Conservation (phyloP, 1,140 invertebrate genomes). For the Trichonephila clavipes region DNA sequence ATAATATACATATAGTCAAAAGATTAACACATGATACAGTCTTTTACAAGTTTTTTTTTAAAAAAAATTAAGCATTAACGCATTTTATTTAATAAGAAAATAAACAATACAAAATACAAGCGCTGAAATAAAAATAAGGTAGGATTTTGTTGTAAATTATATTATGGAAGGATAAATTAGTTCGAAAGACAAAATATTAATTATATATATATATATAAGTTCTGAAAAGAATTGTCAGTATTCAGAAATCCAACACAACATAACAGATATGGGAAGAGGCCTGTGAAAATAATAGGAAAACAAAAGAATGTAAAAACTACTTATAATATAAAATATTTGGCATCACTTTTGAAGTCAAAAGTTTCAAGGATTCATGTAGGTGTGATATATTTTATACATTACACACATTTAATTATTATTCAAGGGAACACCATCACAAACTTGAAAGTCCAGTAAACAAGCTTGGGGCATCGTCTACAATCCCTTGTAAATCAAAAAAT, state of each 20-base stretch:
- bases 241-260: not conserved
- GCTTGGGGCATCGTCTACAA: not conserved
- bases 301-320: not conserved
- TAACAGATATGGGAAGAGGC: not conserved
- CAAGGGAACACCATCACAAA: not conserved
- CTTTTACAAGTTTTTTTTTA: no score
- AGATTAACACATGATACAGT: no score
- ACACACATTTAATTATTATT: not conserved
- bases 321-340: not conserved
- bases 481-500: not conserved
- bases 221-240: not conserved
- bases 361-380: constrained; percentile 23
- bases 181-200: not conserved
- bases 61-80: no score
- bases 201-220: no score
- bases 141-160: not conserved
- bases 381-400: constrained; percentile 10
- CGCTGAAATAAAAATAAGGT: not conserved
- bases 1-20: no score
- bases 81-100: not conserved
- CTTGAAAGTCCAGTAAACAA: not conserved
- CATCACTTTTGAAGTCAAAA: not conserved
- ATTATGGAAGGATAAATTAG: not conserved
- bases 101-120: not conserved
- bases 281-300: not conserved